These are phyloP conservation scores for Agraylea sexmaculata DNA, from an alignment of 1,140 invertebrate genomes.

Conservation along the genomic window DNA sequence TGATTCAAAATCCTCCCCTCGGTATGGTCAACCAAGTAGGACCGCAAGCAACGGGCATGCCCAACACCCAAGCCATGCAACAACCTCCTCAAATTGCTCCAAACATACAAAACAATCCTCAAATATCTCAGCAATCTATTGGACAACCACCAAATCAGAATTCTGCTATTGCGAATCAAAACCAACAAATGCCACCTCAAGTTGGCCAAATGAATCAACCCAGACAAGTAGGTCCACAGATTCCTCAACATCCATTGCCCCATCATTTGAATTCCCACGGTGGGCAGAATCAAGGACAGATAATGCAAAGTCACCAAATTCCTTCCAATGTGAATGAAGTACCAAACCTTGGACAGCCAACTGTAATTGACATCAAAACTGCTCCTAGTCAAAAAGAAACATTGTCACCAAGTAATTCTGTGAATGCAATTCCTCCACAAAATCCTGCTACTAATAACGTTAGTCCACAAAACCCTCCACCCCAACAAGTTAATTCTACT, in stretches of 20 bases:
- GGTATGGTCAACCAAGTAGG: constrained; percentile 7
- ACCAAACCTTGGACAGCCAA: constrained; percentile 9
- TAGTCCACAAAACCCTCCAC: constrained; percentile 29
- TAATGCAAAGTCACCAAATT: constrained; percentile 19
- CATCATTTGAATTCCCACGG: constrained; percentile 18
- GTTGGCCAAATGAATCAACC: constrained; percentile 24
- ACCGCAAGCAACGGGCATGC: constrained; percentile 7
- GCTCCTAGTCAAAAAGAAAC: constrained; percentile 25
- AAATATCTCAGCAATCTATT: constrained; percentile 23
- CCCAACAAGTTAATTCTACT: constrained; percentile 27
- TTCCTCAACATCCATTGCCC: constrained; percentile 21
- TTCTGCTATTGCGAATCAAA: constrained; percentile 17
- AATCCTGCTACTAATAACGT: no score
- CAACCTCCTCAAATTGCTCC: constrained; percentile 7
- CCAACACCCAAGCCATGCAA: background rate
- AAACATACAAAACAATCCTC: constrained; percentile 17
- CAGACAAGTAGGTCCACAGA: constrained; percentile 27
- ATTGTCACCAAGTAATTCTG: constrained; percentile 20
- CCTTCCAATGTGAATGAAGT: constrained; percentile 8
- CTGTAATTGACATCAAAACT: constrained; percentile 28
- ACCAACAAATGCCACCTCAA: constrained; percentile 24
- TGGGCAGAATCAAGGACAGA: constrained; percentile 20
- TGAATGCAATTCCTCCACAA: constrained; percentile 25
- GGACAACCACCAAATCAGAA: constrained; percentile 17
- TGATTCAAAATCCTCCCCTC: no score